Evolutionary conservation across 2,888 invertebrate species (phyloP), one percentile per base, ranked within the genome.

Genomic region (Andrena dorsata): DNA sequence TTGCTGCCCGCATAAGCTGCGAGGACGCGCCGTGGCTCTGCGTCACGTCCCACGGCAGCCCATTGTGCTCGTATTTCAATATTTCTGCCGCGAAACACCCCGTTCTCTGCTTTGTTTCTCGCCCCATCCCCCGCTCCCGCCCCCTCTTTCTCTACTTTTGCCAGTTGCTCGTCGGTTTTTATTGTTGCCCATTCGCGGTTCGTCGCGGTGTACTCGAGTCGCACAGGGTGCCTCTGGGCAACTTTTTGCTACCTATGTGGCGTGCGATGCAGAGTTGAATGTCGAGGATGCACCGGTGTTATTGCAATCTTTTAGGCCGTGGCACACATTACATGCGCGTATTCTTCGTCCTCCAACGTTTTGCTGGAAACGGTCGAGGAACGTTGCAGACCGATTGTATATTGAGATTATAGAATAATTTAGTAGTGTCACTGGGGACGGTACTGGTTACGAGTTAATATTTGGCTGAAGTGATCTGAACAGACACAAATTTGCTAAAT

Each of bases 51-150:
- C 63, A 49, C 71, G 70, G 71, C 74, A 68, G 53, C 28, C 66
- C 53, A 79, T 82, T 83, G 83, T 83, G 53, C 68, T 69, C 68
- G 78, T 56, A 64, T 75, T 78, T 75, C 82, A 79, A 82, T 83
- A 78, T 83, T 82, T 75, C 73, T 41, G 47, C 69, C 35, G 30
- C 58, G 35, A 47, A 30, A 32, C 60, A 26, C 20, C 20, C 49
- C 23, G 28, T 64, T 64, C 30, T 20, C 20, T 35, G n/a, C 23
- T 28, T 35, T 49, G 5, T 41, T 16, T 13, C 41, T 13, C 2
- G 41, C 41, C 13, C 10, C n/a, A n/a, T n/a, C 16, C n/a, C 2
- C 41, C 32, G 16, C n/a, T 30, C 26, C 26, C n/a, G n/a, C n/a
- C 23, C 41, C 35, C 74, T 47, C 23, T 20, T 26, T 56, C 20